Percentiles rank a stretch among this genome's conserved stretches.
These are phyloP conservation scores for Myrmecobius fasciatus DNA, from an alignment of 2,113 vertebrate genomes.

Conservation along the genomic window DNA sequence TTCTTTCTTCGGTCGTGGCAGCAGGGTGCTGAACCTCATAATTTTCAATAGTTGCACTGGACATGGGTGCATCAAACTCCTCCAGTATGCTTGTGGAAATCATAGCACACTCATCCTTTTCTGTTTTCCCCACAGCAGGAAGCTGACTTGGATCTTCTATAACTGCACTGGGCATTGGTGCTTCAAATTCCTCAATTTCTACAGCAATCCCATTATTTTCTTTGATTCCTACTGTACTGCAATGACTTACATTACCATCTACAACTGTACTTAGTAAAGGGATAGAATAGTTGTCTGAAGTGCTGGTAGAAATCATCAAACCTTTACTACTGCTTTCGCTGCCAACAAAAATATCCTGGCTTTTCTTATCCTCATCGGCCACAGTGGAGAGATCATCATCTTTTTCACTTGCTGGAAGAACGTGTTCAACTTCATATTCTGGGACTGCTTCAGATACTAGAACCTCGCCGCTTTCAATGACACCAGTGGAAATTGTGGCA, in stretches of 20 bases:
- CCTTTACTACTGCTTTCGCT: slow-evolving; percentile 64
- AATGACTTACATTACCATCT: slow-evolving; percentile 49
- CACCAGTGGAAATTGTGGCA: slow-evolving; percentile 54
- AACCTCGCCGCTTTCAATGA: slow-evolving; percentile 35
- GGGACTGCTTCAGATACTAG: slow-evolving; percentile 38
- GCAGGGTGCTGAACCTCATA: slow-evolving; percentile 40
- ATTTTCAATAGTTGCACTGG: slow-evolving; percentile 72
- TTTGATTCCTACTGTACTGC: slow-evolving; percentile 36
- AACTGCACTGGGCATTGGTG: slow-evolving; percentile 85
- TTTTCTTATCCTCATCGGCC: slow-evolving; percentile 31
- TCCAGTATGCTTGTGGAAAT: slow-evolving; percentile 85
- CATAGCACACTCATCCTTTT: slow-evolving; percentile 85
- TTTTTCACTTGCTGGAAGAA: slow-evolving; percentile 75
- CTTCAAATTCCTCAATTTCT: slow-evolving; percentile 74
- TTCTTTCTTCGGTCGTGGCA: slow-evolving; percentile 58
- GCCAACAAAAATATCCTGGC: slow-evolving; percentile 16
- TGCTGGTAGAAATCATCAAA: slow-evolving; percentile 83
- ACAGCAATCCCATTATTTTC: slow-evolving; percentile 34
- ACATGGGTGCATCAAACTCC: slow-evolving; percentile 83
- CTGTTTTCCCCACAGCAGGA: slow-evolving; percentile 59
- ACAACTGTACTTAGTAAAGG: neutral
- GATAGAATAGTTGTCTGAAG: slow-evolving; percentile 46
- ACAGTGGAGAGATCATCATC: slow-evolving; percentile 70
- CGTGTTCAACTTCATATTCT: slow-evolving; percentile 78
- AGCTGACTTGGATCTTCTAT: slow-evolving; percentile 67